Evolutionary conservation across 2,113 vertebrate genomes (phyloP), one percentile per base, ranked within the genome.

Genomic region (Gobio gobio): DNA sequence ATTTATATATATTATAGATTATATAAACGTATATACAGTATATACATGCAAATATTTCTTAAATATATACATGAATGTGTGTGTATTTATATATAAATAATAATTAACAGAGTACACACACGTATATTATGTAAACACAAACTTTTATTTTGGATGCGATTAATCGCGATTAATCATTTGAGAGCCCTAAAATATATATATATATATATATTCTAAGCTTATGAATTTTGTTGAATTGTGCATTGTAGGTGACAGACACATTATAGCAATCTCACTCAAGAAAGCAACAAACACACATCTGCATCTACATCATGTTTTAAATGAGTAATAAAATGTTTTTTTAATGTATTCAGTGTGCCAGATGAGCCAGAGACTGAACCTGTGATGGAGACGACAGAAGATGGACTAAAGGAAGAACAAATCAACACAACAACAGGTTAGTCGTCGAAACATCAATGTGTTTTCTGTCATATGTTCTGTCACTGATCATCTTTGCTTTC

Each of bases 331-430:
- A 40, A 36, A 26, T 81, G 18, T 40, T 45, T 49, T 16, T 3
- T 49, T 49, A 12, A 4, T 51, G 22, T 2, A 26, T 68, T 6
- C 83, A 91, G 91, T 83, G 72, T 82, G 61, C 85, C 74, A 63
- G 86, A 81, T 9, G 85, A 86, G 70, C 47, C 45, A 5, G 74
- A 84, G 26, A 29, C 68, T 70, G 36, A 84, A 18, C 26, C n/a
- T 51, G 85, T 12, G 45, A 24, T 26, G 20, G 81, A 75, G 63
- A 4, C 26, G n/a, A 59, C 43, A 49, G 66, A 77, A 56, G 64
- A 88, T 14, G 47, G 49, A 26, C 5, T 24, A 29, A 54, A 83
- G 10, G 51, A 29, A 12, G 87, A 86, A 36, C 7, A 73, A 3
- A 7, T 14, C 1, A 66, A n/a, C 72, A 78, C 18, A 76, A 20